These are phyloP conservation scores for Malaclemys terrapin DNA, from an alignment of 2,113 vertebrate species.

Conservation along the genomic window DNA sequence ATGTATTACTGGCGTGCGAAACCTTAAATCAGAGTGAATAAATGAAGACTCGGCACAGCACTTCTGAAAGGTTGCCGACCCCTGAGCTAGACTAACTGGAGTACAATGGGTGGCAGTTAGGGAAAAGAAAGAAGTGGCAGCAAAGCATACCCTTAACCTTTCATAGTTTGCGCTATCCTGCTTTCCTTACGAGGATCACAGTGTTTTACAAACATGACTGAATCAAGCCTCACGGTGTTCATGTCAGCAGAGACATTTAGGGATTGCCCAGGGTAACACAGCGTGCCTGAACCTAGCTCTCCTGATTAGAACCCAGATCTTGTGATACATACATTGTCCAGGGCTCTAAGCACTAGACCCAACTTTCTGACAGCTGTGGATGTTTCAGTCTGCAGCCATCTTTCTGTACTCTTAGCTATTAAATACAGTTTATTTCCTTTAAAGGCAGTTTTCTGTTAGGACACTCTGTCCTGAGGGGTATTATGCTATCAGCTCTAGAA, in stretches of 20 bases:
- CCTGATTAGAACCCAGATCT: neutral
- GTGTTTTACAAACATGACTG: neutral
- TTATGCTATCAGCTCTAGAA: neutral
- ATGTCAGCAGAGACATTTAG: neutral
- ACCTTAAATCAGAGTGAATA: no score
- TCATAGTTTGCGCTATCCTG: constrained; percentile 5
- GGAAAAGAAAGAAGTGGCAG: constrained; percentile 15
- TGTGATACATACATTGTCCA: neutral
- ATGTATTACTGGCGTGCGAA: no score
- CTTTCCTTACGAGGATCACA: neutral
- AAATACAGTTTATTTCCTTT: neutral
- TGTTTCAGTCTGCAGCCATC: neutral
- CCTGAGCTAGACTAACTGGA: neutral
- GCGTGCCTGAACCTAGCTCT: neutral
- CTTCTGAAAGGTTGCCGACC: no score
- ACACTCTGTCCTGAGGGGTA: neutral
- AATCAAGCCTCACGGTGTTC: neutral
- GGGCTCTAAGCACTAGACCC: neutral
- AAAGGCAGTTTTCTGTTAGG: neutral
- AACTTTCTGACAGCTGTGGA: fast-evolving
- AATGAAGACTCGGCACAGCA: no score
- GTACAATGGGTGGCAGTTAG: constrained; percentile 26
- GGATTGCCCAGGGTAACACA: fast-evolving
- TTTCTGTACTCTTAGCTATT: neutral
- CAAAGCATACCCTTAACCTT: neutral